Evolutionary conservation across 2,797 vertebrate genomes (phyloP).

Genomic region (Morelia viridis): DNA sequence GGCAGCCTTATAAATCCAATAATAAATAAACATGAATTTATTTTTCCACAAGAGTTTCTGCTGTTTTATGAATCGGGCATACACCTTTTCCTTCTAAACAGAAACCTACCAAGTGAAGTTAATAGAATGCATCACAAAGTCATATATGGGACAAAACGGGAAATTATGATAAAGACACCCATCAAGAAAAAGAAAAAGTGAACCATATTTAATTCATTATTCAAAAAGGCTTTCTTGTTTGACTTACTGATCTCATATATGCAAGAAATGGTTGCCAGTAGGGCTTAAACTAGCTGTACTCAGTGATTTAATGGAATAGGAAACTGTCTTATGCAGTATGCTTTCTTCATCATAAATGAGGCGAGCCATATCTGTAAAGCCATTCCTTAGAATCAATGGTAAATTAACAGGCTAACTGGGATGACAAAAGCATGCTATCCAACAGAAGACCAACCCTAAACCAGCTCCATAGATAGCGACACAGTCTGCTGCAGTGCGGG

Average conservation of each 20-base stretch:
- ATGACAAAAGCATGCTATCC: slow-evolving; percentile 71
- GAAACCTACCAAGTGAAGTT: neutral
- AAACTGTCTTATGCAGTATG: slow-evolving; percentile 22
- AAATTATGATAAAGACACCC: neutral
- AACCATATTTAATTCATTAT: slow-evolving; percentile 10
- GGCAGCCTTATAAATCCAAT: neutral
- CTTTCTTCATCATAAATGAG: slow-evolving; percentile 52
- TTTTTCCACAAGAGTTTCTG: neutral
- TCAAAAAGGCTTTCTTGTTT: slow-evolving; percentile 35
- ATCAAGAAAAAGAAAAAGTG: neutral
- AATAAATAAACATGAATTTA: neutral
- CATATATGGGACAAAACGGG: neutral
- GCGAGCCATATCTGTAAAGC: slow-evolving; percentile 50
- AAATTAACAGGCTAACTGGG: slow-evolving; percentile 79
- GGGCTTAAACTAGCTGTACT: slow-evolving; percentile 34
- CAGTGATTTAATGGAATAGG: slow-evolving; percentile 40
- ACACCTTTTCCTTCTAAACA: neutral
- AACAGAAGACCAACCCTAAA: slow-evolving; percentile 79
- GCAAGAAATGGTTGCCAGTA: neutral
- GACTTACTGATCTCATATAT: neutral
- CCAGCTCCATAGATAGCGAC: slow-evolving; percentile 76
- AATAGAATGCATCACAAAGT: neutral
- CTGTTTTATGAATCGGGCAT: neutral
- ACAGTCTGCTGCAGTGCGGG: slow-evolving; percentile 79
- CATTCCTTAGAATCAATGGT: slow-evolving; percentile 78